Percentiles rank a stretch among this genome's conserved stretches.
Conservation (phyloP, 2,113 vertebrate species). For the Diadophis punctatus region DNA sequence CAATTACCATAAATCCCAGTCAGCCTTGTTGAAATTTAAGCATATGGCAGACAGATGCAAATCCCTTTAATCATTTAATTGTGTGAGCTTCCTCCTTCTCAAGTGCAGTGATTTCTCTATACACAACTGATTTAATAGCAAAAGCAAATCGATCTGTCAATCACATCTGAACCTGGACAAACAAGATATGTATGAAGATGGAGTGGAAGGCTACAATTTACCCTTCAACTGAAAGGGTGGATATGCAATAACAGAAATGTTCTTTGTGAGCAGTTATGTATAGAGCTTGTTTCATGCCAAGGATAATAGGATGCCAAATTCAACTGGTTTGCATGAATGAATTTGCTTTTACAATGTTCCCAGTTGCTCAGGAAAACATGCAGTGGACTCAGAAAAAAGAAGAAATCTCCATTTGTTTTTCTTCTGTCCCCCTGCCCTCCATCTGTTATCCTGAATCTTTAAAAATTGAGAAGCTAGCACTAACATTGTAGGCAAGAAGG, state of each 20-base stretch:
- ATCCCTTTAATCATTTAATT: not conserved
- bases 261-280: not conserved
- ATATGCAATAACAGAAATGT: not conserved
- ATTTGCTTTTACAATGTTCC: not conserved
- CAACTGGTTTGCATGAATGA: not conserved
- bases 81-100: not conserved
- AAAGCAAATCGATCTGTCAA: not conserved
- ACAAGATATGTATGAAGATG: not conserved
- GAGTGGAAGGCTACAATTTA: not conserved
- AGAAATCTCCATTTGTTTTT: not conserved
- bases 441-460: constrained; percentile 1
- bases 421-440: constrained; percentile 5
- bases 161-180: not conserved
- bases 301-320: not conserved
- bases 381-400: not conserved
- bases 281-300: not conserved
- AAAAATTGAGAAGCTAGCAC: constrained; percentile 22
- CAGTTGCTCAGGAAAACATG: not conserved
- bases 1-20: not conserved
- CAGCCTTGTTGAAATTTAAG: not conserved
- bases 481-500: constrained; percentile 16
- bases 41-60: not conserved
- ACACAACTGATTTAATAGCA: not conserved
- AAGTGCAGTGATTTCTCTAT: not conserved
- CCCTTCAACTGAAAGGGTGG: not conserved